Evolutionary conservation across 2,888 invertebrate species (phyloP), one percentile per base, ranked within the genome.

Genomic region (Criorhina ranunculi): DNA sequence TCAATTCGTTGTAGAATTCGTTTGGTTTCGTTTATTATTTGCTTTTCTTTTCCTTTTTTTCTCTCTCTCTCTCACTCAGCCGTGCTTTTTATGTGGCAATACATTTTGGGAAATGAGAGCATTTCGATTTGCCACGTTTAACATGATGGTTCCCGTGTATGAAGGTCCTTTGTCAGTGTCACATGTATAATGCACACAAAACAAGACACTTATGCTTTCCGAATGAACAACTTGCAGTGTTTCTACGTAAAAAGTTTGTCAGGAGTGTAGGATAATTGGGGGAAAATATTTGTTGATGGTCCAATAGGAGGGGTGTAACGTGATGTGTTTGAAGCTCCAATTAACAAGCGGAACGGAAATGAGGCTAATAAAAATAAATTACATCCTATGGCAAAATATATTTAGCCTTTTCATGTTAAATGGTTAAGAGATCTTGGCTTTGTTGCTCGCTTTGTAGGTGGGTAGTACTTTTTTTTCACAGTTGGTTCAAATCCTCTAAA

Each of bases 121-220:
- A 35, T 64, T 17, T 46, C 62, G 62, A 49, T 64, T 64, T 64
- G 35, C 62, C 35, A 19, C 46, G 35, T 49, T 46, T 33, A 64
- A 46, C 31, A 42, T 55, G 12, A 55, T 55, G 33, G 5, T 59
- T 5, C 1, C 55, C 2, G 12, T 51, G 17, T 24, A 19, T 35
- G 46, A 49, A 35, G 49, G 33, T 64, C 24, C 49, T 64, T 64
- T 64, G 60, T 44, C 44, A 62, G 31, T 29, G 44, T 44, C 60
- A 46, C 62, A 46, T 46, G n/a, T 49, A 35, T 46, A 33, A 31
- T 46, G 44, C 31, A 62, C 15, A 15, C 33, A 33, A 46, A 44
- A 44, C n/a, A 11, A 31, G 33, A 46, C 17, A 62, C 46, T 46
- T 62, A 17, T 46, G 15, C 9, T 60, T 29, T 60, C 31, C 44